A percentile compares a stretch with the other conserved stretches of the same genome.
Evolutionary conservation across 2,888 invertebrate species (phyloP).

Genomic region (Alsophila aescularia): DNA sequence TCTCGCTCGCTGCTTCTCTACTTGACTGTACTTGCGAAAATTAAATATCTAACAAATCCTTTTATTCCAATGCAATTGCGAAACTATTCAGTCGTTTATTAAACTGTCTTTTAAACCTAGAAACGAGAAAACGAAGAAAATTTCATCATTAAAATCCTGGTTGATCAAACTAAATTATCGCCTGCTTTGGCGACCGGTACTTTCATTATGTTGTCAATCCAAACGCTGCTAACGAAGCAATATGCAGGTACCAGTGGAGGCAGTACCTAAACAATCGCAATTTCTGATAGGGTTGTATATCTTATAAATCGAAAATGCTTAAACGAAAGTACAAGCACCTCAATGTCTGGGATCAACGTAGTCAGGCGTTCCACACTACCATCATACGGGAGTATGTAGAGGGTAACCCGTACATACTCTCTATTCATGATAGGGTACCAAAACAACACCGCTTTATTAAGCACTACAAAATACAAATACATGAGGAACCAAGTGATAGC

Average conservation of each 20-base stretch:
- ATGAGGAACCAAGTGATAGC: no score
- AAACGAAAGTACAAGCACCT: no score
- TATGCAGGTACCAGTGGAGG: not conserved
- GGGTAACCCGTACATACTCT: no score
- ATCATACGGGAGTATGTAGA: no score
- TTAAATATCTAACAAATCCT: not conserved
- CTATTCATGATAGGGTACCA: no score
- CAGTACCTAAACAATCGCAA: not conserved
- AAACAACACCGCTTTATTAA: no score
- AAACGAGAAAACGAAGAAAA: constrained; percentile 6
- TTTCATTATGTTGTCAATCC: constrained; percentile 33
- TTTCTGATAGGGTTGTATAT: no score
- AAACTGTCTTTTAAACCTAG: not conserved
- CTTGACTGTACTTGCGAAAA: not conserved
- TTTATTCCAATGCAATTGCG: not conserved
- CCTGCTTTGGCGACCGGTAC: constrained; percentile 14
- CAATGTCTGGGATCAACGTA: no score
- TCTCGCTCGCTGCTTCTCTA: no score
- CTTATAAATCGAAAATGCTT: no score
- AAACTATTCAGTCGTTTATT: not conserved
- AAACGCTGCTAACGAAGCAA: constrained; percentile 3
- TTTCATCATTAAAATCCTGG: constrained; percentile 31
- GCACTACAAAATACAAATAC: no score
- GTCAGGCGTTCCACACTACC: no score
- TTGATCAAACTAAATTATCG: constrained; percentile 31